A percentile compares a stretch with the other conserved stretches of the same genome.
These are phyloP conservation scores for Apostichopus parvimensis DNA, from an alignment of 35 echinoderm and acorn worm species.

Conservation along the genomic window DNA sequence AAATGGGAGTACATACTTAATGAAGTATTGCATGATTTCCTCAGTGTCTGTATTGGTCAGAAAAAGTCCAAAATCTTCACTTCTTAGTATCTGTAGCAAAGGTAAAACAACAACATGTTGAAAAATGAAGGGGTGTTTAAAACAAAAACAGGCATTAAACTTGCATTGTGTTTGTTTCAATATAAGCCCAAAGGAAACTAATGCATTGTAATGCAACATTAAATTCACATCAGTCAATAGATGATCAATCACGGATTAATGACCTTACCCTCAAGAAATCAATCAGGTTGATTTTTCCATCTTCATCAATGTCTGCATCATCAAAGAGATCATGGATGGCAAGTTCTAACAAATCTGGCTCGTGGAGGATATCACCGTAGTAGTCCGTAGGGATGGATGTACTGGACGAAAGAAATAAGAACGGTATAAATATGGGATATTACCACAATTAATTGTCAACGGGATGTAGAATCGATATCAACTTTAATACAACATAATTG, in stretches of 20 bases:
- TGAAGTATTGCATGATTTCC: constrained; percentile 41
- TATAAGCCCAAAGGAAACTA: no score
- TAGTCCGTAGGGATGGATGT: constrained; percentile 59
- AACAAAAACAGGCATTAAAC: not conserved
- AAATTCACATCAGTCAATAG: no score
- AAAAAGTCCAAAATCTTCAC: constrained; percentile 55
- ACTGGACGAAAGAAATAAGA: constrained; percentile 30
- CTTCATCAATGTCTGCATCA: constrained; percentile 76
- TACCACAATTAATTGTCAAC: no score
- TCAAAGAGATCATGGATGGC: constrained; percentile 74
- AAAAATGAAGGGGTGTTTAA: no score
- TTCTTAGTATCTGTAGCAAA: constrained; percentile 27
- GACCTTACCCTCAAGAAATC: constrained; percentile 73
- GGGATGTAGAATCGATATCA: no score
- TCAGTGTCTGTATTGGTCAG: constrained; percentile 44
- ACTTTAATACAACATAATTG: no score
- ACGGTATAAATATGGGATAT: not conserved
- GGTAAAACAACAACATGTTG: no score
- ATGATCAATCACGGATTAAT: no score
- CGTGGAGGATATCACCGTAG: constrained; percentile 54
- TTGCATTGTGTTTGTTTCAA: not conserved
- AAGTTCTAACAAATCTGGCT: constrained; percentile 71
- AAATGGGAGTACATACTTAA: constrained; percentile 17
- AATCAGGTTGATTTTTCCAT: constrained; percentile 82
- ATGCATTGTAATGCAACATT: no score